These are phyloP conservation scores for Callinectes sapidus DNA, from an alignment of 2,888 invertebrate genomes.

Conservation along the genomic window DNA sequence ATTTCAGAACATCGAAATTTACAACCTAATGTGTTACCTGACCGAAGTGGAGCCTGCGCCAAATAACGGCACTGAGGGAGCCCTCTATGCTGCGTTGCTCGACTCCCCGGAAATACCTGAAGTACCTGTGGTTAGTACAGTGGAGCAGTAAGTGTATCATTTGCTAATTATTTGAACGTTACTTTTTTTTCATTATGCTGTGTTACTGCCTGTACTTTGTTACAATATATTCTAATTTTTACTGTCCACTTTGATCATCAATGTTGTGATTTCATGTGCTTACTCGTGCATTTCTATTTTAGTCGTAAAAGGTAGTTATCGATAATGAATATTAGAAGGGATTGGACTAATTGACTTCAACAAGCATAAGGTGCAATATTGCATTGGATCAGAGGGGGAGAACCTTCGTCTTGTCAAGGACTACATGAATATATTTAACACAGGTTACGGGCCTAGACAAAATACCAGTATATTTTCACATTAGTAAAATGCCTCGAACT, in stretches of 20 bases:
- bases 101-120: conserved; percentile 73
- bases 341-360: background rate
- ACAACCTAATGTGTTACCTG: conserved; percentile 76
- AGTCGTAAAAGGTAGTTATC: background rate
- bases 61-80: conserved; percentile 77
- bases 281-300: background rate
- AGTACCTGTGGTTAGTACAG: conserved; percentile 50
- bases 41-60: conserved; percentile 75
- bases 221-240: background rate
- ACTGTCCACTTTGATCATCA: background rate
- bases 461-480: too few relatives aligned
- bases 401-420: too few relatives aligned
- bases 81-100: conserved; percentile 75
- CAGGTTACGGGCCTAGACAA: too few relatives aligned
- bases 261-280: background rate
- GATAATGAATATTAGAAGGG: background rate
- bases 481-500: too few relatives aligned
- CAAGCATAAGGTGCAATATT: background rate
- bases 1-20: conserved; percentile 77
- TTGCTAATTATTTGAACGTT: background rate
- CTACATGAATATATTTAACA: too few relatives aligned
- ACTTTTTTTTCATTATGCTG: background rate
- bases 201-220: background rate
- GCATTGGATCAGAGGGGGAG: too few relatives aligned
- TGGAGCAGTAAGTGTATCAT: background rate